Percentiles rank a stretch among this genome's conserved stretches.
Evolutionary conservation across 2,888 invertebrate species (phyloP).

Genomic region (Eupithecia subumbrata): DNA sequence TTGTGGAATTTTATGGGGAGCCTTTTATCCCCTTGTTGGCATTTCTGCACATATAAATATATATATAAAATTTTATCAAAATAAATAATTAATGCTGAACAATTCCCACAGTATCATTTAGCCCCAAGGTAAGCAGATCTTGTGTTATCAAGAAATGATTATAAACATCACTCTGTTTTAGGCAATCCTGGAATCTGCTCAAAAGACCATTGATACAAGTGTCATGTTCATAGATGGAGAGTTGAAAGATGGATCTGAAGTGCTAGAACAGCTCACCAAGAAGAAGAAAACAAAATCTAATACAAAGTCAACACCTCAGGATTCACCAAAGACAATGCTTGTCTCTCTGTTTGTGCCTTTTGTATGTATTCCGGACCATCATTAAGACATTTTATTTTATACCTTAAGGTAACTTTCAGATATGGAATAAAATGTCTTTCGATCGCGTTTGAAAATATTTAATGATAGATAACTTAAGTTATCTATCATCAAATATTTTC

Average conservation of each 20-base stretch:
- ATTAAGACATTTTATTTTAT: too few species aligned
- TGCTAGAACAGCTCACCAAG: slow-evolving; percentile 86
- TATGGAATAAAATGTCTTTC: too few species aligned
- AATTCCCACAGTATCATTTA: not conserved
- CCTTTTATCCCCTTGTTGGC: not conserved
- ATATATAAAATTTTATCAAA: not conserved
- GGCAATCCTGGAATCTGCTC: slow-evolving; percentile 85
- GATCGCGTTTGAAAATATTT: too few species aligned
- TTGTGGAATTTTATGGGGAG: not conserved
- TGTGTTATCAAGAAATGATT: not conserved
- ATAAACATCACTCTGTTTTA: slow-evolving; percentile 56
- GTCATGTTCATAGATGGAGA: slow-evolving; percentile 90
- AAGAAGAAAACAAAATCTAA: slow-evolving; percentile 83
- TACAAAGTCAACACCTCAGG: slow-evolving; percentile 69
- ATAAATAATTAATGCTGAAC: not conserved
- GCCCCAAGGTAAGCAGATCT: not conserved
- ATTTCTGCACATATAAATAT: not conserved
- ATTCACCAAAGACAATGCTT: slow-evolving; percentile 81
- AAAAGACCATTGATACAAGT: slow-evolving; percentile 85
- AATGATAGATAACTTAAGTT: too few species aligned
- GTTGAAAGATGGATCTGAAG: slow-evolving; percentile 85
- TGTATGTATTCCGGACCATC: slow-evolving; percentile 77
- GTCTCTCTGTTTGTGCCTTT: slow-evolving; percentile 88
- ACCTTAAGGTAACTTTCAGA: too few species aligned
- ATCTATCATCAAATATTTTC: too few species aligned